Evolutionary conservation across 1,140 invertebrate genomes (phyloP), one percentile per base, ranked within the genome.

Genomic region (Microplitis mediator): DNA sequence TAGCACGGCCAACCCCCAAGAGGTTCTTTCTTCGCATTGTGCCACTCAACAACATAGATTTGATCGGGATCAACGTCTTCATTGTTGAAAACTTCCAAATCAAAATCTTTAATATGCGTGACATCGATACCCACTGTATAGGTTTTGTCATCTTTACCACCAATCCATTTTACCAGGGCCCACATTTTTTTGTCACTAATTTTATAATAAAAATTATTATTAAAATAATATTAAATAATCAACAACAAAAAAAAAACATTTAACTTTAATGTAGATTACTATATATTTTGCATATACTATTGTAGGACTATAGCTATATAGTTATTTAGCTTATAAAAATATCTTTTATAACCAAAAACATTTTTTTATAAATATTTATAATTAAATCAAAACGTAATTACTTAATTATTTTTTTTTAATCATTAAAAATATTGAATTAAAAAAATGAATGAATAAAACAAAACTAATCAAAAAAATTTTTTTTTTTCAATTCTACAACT

Each of bases 1-100:
- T 54, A 71, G 13, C 50, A 62, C 1, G n/a, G n/a, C 72, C 72
- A 73, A 0, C 72, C 72, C 11, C 66, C 72, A 4, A 62, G 39
- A 23, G 71, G 63, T 61, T 35, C 9, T 52, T 73, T 34, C 8
- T 62, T 51, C 35, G 39, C 54, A 23, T 60, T 54, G 39, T 54
- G 65, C 72, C 65, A 73, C 31, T 73, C 72, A 13, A 73, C 51
- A 3, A 69, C 66, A 23, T 51, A 73, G 6, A 61, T 54, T 60
- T 61, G 16, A n/a, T 51, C 31, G 11, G 66, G 65, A 62, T 73
- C 66, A 23, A 16, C 23, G 3, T 61, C 45, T 6, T 69, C 72
- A 13, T 45, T 61, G 34, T 68, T 63, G 62, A 68, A 73, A 63
- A 69, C 45, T 13, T 51, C 58, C 3, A 8, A 16, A 35, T 73